These are phyloP conservation scores for Tiliacea citrago DNA, from an alignment of 2,888 invertebrate genomes.

Conservation along the genomic window DNA sequence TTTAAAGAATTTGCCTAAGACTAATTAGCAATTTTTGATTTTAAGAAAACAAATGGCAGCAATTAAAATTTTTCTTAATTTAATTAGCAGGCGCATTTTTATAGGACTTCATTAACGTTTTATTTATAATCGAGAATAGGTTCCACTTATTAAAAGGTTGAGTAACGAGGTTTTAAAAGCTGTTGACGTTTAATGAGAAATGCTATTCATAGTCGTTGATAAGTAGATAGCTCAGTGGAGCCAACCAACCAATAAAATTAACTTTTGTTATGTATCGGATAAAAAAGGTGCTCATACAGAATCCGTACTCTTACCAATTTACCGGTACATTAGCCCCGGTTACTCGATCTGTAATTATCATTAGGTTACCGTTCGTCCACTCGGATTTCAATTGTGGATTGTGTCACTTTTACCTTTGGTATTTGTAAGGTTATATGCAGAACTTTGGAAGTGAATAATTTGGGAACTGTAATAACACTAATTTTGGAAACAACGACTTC, in stretches of 20 bases:
- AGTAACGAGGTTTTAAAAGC: conserved; percentile 36
- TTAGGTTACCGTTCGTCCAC: conserved; percentile 74
- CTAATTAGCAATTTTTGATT: conserved; percentile 31
- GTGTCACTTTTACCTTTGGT: conserved; percentile 75
- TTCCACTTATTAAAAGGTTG: conserved; percentile 26
- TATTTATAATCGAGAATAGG: conserved; percentile 17
- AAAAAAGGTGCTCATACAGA: conserved; percentile 74
- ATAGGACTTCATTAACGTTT: conserved; percentile 26
- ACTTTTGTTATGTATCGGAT: conserved; percentile 72
- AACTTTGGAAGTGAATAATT: neutral
- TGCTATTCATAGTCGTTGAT: conserved; percentile 33
- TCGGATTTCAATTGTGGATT: conserved; percentile 71
- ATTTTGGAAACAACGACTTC: neutral
- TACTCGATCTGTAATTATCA: conserved; percentile 74
- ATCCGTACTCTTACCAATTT: conserved; percentile 81
- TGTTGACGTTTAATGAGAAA: conserved; percentile 35
- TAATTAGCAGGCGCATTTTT: conserved; percentile 18
- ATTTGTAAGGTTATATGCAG: conserved; percentile 31
- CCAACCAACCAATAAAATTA: conserved; percentile 67
- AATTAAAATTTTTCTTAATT: conserved; percentile 18
- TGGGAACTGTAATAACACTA: neutral
- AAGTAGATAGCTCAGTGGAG: conserved; percentile 55
- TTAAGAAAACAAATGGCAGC: conserved; percentile 12
- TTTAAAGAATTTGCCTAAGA: conserved; percentile 38
- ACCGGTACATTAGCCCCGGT: conserved; percentile 77